These are phyloP conservation scores for Enteromius fasciolatus DNA, from an alignment of 2,797 vertebrate species.

Conservation along the genomic window DNA sequence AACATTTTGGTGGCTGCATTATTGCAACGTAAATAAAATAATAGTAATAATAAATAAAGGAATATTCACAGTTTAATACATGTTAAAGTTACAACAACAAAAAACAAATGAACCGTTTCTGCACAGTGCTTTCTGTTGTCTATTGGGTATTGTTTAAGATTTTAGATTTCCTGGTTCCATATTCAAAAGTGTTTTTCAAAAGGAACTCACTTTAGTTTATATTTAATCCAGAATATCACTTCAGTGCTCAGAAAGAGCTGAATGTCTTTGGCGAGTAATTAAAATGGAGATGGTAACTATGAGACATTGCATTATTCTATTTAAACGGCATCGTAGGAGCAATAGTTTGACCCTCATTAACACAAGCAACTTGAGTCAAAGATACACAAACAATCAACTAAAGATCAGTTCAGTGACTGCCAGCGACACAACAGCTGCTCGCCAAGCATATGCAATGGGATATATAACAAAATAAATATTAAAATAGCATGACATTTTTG, in stretches of 20 bases:
- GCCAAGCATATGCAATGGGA: background rate
- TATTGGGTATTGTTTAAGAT: background rate
- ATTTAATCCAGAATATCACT: background rate
- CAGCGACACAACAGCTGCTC: background rate
- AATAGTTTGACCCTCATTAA: slow-evolving; percentile 27
- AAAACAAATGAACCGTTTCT: background rate
- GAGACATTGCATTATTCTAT: background rate
- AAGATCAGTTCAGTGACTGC: background rate
- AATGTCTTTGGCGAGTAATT: slow-evolving; percentile 6
- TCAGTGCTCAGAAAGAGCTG: background rate
- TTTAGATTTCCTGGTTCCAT: background rate
- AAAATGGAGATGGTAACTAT: slow-evolving; percentile 1
- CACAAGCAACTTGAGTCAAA: background rate
- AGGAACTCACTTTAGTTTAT: background rate
- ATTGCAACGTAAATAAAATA: background rate
- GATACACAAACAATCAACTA: background rate
- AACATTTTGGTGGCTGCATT: background rate
- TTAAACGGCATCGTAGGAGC: slow-evolving; percentile 23
- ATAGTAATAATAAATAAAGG: background rate
- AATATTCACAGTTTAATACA: background rate
- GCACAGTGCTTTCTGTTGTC: background rate
- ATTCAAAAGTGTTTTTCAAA: background rate
- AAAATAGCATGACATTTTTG: background rate
- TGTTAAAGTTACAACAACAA: background rate
- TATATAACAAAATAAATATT: background rate